Percentiles rank a stretch among this genome's conserved stretches.
Evolutionary conservation across 2,888 invertebrate species (phyloP).

Genomic region (Melieria omissa): DNA sequence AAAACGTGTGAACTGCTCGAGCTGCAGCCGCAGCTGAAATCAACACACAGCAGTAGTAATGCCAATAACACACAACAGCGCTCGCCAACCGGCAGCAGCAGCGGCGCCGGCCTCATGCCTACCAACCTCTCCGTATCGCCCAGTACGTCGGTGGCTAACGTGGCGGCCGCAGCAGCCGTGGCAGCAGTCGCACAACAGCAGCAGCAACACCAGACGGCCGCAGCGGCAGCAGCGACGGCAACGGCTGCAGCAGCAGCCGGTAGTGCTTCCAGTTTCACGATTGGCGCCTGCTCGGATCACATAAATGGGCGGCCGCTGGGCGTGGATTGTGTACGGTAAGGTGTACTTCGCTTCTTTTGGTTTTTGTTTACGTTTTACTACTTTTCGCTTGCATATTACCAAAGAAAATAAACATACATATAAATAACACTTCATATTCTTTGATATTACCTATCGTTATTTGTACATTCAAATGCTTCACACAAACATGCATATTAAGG

Average conservation of each 20-base stretch:
- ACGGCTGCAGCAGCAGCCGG: constrained; percentile 44
- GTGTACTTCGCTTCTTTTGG: constrained; percentile 22
- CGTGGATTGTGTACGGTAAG: constrained; percentile 83
- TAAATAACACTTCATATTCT: background rate
- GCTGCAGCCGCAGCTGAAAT: constrained; percentile 41
- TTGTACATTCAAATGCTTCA: background rate
- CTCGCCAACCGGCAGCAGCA: constrained; percentile 39
- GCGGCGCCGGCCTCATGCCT: background rate
- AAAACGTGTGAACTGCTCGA: constrained; percentile 62
- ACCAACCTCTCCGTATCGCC: constrained; percentile 42
- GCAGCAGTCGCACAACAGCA: background rate
- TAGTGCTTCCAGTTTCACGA: constrained; percentile 72
- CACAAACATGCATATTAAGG: background rate
- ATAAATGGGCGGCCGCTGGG: constrained; percentile 93
- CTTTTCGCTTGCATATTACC: background rate
- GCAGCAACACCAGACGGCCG: constrained; percentile 27
- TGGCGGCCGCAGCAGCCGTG: constrained; percentile 10
- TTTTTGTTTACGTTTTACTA: background rate
- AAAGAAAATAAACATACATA: background rate
- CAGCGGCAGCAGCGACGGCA: constrained; percentile 32
- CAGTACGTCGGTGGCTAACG: constrained; percentile 42
- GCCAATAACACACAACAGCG: constrained; percentile 40
- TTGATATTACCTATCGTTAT: background rate
- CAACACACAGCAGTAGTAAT: constrained; percentile 45
- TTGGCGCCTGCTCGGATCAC: constrained; percentile 94